A percentile compares a stretch with the other conserved stretches of the same genome.
Evolutionary conservation across 2,888 invertebrate genomes (phyloP).

Genomic region (Amiota communis): DNA sequence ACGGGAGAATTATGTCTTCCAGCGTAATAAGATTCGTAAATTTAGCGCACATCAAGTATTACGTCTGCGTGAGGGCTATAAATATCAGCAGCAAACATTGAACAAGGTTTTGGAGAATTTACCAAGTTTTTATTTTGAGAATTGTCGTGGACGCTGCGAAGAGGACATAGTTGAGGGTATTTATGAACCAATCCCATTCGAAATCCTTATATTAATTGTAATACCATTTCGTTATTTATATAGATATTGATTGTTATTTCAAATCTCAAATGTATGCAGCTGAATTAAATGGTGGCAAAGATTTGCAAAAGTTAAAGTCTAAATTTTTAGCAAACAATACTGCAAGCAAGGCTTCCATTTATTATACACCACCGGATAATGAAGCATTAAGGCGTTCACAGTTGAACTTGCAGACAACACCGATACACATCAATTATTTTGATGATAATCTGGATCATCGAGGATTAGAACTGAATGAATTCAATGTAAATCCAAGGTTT

Average conservation of each 20-base stretch:
- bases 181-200: background rate
- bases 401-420: slow-evolving; percentile 72
- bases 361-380: slow-evolving; percentile 82
- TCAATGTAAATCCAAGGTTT: slow-evolving; percentile 58
- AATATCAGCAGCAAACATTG: slow-evolving; percentile 94
- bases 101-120: slow-evolving; percentile 95
- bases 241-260: slow-evolving; percentile 72
- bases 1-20: slow-evolving; percentile 95
- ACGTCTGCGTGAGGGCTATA: slow-evolving; percentile 91
- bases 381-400: slow-evolving; percentile 53
- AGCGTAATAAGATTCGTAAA: slow-evolving; percentile 93
- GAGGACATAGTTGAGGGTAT: slow-evolving; percentile 72
- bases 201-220: background rate
- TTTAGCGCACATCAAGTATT: slow-evolving; percentile 95
- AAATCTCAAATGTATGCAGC: slow-evolving; percentile 66
- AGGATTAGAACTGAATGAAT: slow-evolving; percentile 58
- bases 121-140: slow-evolving; percentile 92
- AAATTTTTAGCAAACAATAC: slow-evolving; percentile 66
- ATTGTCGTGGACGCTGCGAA: slow-evolving; percentile 88
- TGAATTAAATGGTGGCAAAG: slow-evolving; percentile 55
- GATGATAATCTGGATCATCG: slow-evolving; percentile 69
- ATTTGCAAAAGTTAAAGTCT: slow-evolving; percentile 64
- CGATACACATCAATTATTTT: slow-evolving; percentile 76
- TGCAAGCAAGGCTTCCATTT: slow-evolving; percentile 82
- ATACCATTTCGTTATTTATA: background rate